These are phyloP conservation scores for Eulemur mongoz DNA, from an alignment of 2,797 vertebrate species.

Conservation along the genomic window DNA sequence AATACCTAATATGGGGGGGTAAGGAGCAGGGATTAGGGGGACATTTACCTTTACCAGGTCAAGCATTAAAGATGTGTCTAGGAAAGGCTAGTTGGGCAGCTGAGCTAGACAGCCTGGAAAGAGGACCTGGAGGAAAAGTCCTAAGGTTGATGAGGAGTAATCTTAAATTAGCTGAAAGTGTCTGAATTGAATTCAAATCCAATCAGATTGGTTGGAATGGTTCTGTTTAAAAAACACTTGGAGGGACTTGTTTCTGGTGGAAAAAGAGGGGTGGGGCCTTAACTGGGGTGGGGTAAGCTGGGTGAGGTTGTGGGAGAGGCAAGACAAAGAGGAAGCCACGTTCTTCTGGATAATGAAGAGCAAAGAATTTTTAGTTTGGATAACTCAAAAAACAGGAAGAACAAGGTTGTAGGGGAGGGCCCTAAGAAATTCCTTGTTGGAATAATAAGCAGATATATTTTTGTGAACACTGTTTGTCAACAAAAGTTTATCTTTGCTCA, in stretches of 20 bases:
- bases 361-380: constrained; percentile 14
- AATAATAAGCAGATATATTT: neutral
- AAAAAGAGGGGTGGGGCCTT: neutral
- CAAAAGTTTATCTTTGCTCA: constrained; percentile 29
- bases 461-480: neutral
- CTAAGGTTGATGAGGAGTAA: neutral
- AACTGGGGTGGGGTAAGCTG: neutral
- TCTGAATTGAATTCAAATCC: constrained; percentile 20
- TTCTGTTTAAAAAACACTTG: neutral
- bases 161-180: constrained; percentile 3
- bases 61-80: constrained; percentile 2
- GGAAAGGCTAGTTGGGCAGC: neutral
- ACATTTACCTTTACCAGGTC: neutral
- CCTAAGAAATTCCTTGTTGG: neutral
- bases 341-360: neutral
- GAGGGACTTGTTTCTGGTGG: neutral
- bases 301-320: neutral
- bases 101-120: neutral
- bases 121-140: neutral
- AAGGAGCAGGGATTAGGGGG: neutral
- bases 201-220: neutral
- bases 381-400: neutral
- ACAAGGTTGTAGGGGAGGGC: neutral
- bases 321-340: neutral
- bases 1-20: neutral